Evolutionary conservation across 2,113 vertebrate genomes (phyloP).

Genomic region (Seriola quinqueradiata): DNA sequence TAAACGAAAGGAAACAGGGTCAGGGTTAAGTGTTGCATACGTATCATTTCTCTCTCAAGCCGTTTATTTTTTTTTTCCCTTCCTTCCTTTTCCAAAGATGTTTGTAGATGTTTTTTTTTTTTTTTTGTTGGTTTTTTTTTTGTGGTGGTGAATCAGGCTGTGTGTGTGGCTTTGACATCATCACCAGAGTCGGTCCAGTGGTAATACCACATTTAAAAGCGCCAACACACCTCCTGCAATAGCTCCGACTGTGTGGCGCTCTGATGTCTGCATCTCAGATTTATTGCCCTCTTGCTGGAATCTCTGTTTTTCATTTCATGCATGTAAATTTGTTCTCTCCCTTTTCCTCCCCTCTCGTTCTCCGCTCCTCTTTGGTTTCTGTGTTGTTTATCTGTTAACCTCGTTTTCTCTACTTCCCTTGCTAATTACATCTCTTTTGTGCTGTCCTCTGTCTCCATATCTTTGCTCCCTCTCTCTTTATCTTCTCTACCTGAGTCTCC

Average conservation of each 20-base stretch:
- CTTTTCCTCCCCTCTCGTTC: background rate
- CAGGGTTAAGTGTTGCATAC: background rate
- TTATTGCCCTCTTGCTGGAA: background rate
- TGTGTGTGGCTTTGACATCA: constrained; percentile 27
- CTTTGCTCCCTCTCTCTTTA: background rate
- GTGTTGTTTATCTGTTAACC: constrained; percentile 15
- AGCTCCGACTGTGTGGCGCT: background rate
- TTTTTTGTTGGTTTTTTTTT: too few species aligned
- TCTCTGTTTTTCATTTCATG: constrained; percentile 2
- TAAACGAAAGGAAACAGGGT: background rate
- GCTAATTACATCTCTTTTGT: constrained; percentile 32
- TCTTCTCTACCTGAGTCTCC: constrained; percentile 13
- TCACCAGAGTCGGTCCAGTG: background rate
- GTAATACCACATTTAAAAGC: constrained; percentile 22
- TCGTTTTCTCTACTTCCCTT: constrained; percentile 12
- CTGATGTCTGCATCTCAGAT: constrained; percentile 4
- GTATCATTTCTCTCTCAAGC: background rate
- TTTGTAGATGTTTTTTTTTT: background rate
- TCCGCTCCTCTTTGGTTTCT: background rate
- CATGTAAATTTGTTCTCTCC: background rate
- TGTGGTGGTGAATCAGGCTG: constrained; percentile 12
- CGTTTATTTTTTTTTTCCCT: background rate
- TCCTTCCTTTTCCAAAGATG: background rate
- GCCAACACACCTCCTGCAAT: constrained; percentile 21
- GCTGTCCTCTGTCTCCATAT: background rate